A percentile compares a stretch with the other conserved stretches of the same genome.
These are phyloP conservation scores for Melipona bicolor DNA, from an alignment of 2,888 invertebrate species.

Conservation along the genomic window DNA sequence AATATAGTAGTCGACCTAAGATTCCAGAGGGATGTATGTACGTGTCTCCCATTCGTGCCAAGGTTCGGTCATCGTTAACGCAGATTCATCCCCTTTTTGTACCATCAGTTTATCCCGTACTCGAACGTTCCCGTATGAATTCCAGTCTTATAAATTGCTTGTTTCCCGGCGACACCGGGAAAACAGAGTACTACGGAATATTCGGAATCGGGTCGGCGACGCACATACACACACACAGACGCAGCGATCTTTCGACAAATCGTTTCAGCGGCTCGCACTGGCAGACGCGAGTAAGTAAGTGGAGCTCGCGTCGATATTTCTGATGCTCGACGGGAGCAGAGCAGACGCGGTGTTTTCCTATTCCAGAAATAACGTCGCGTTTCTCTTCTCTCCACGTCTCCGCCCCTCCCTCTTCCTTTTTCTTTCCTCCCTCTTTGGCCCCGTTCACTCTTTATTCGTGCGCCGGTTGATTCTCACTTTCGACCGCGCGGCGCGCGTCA, in stretches of 20 bases:
- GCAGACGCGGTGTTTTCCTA: conserved; percentile 52
- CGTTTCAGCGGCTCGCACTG: not conserved
- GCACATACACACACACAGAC: not conserved
- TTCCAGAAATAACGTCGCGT: conserved; percentile 64
- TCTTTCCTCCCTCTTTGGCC: conserved; percentile 8
- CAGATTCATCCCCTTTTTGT: not conserved
- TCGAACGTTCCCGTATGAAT: not conserved
- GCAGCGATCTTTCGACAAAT: conserved; percentile 13
- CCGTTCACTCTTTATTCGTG: conserved; percentile 24
- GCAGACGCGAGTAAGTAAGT: not conserved
- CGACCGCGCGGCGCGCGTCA: conserved; percentile 47
- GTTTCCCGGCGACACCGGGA: not conserved
- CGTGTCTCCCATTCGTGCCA: fast-evolving
- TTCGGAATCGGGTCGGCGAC: not conserved
- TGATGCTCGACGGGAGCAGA: conserved; percentile 32
- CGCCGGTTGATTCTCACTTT: conserved; percentile 53
- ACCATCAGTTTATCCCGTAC: not conserved
- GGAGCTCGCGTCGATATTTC: conserved; percentile 52
- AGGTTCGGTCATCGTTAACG: not conserved
- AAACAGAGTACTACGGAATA: conserved; percentile 4
- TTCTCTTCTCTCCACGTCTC: not conserved
- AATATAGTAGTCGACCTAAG: no score
- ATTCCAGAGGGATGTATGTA: not conserved
- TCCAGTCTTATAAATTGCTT: not conserved
- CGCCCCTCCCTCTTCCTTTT: not conserved